Percentiles rank a stretch among this genome's conserved stretches.
phyloP scores from a whole-genome alignment of 2,888 invertebrate species.

The Pseudoips prasinana region DNA sequence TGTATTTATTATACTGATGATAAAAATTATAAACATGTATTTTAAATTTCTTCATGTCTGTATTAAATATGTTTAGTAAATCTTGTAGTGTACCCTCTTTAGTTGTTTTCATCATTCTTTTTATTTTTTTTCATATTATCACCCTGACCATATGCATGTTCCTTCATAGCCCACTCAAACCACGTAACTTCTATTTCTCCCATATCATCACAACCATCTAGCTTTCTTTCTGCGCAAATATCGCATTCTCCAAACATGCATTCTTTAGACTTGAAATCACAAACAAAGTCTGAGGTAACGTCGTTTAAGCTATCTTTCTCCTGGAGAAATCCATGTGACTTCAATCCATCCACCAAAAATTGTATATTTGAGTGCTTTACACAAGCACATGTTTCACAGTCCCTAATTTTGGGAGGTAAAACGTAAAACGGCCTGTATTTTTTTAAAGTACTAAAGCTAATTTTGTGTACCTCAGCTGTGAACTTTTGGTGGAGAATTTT shows the following conservation, averaged over 20 bases:
- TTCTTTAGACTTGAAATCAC: conserved; percentile 1
- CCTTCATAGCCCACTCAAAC: conserved; percentile 12
- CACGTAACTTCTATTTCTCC: conserved; percentile 7
- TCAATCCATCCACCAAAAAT: conserved; percentile 14
- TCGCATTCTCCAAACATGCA: background rate
- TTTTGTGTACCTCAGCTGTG: no score
- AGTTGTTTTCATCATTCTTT: conserved; percentile 12
- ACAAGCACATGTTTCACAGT: conserved; percentile 20
- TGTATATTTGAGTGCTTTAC: conserved; percentile 19
- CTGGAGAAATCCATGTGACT: conserved; percentile 7
- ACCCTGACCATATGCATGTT: conserved; percentile 10
- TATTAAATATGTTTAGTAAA: conserved; percentile 7
- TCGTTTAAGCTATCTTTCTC: conserved; percentile 10
- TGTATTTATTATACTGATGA: conserved; percentile 11
- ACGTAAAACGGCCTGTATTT: conserved; percentile 21
- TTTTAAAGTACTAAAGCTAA: no score
- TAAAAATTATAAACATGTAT: conserved; percentile 11
- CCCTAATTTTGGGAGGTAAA: conserved; percentile 14
- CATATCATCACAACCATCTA: conserved; percentile 1
- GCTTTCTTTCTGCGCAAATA: conserved; percentile 1
- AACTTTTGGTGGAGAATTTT: no score
- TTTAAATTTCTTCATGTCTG: conserved; percentile 13
- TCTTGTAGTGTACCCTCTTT: conserved; percentile 11
- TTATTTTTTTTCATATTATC: conserved; percentile 9
- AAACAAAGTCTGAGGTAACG: conserved; percentile 6